Evolutionary conservation across 2,797 vertebrate species (phyloP), one percentile per base, ranked within the genome.

Genomic region (Bucorvus abyssinicus): DNA sequence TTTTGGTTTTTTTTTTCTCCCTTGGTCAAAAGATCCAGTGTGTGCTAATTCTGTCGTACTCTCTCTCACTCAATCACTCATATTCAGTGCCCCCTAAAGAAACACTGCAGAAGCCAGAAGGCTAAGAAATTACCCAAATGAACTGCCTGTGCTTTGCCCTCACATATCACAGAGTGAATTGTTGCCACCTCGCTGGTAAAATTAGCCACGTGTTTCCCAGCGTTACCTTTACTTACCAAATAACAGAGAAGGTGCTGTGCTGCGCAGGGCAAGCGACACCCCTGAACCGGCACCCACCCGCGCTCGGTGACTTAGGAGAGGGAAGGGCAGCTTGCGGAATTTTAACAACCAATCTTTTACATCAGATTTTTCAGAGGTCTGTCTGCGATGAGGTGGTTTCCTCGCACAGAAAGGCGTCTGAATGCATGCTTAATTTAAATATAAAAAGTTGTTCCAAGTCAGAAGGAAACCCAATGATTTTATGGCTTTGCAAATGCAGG

Each of bases 1-100:
- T 93, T 96, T 85, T 36, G 74, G 5, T 17, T 74, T 96, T 74
- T 47, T 82, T 64, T 32, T 64, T 45, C 23, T 85, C 87, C 71
- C 34, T 67, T 53, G 95, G 93, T 97, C 97, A 98, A 98, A 98
- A 98, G 96, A 91, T 94, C 94, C 96, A 97, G 95, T 98, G 97
- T 97, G 96, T 97, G 95, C 95, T 97, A 96, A 96, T 96, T 97
- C 94, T 96, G 93, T 81, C 95, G 91, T 57, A 76, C 87, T 96
- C 84, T 38, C 94, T 96, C 97, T 97, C 97, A 96, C 97, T 96
- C 96, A 96, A 96, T 97, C 95, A 96, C 91, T 97, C 95, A 97
- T 96, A 85, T 97, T 93, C 64, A 52, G 92, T 97, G 91, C 94
- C 94, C 96, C 95, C 93, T 95, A 95, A 97, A 97, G 95, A 97